Evolutionary conservation across 2,888 invertebrate species (phyloP).

Genomic region (Trissolcus japonicus): DNA sequence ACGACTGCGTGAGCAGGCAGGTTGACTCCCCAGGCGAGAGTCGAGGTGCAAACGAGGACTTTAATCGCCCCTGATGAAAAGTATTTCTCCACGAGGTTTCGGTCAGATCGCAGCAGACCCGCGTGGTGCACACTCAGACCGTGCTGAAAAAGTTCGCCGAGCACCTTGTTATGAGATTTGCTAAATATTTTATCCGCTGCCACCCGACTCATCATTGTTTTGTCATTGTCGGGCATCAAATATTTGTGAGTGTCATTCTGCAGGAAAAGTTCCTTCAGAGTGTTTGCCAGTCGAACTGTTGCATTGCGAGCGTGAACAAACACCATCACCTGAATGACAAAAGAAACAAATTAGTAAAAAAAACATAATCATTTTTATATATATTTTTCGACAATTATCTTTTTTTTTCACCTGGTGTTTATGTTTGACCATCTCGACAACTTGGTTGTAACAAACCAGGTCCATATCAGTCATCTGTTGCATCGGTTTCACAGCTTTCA

Average conservation of each 20-base stretch:
- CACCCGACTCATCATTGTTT: conserved; percentile 80
- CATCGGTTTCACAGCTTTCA: conserved; percentile 82
- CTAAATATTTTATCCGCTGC: conserved; percentile 79
- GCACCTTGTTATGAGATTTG: conserved; percentile 86
- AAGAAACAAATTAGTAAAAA: background rate
- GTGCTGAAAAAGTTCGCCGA: conserved; percentile 88
- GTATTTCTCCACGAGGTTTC: conserved; percentile 90
- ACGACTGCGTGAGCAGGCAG: conserved; percentile 98
- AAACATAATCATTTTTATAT: background rate
- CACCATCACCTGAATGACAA: conserved; percentile 86
- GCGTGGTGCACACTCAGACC: conserved; percentile 98
- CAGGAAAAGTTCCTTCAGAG: conserved; percentile 88
- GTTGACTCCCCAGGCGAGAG: conserved; percentile 99
- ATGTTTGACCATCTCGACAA: conserved; percentile 87
- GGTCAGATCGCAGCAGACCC: conserved; percentile 86
- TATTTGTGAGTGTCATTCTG: conserved; percentile 84
- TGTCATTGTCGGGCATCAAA: conserved; percentile 81
- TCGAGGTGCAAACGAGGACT: conserved; percentile 96
- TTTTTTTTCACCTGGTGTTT: conserved; percentile 86
- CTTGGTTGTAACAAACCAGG: conserved; percentile 94
- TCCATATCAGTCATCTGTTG: conserved; percentile 89
- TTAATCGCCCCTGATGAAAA: conserved; percentile 92
- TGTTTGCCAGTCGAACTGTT: conserved; percentile 91
- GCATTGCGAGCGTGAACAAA: conserved; percentile 99
- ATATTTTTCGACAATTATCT: background rate